These are phyloP conservation scores for Hassar affinis DNA, from an alignment of 2,113 vertebrate genomes.

Conservation along the genomic window DNA sequence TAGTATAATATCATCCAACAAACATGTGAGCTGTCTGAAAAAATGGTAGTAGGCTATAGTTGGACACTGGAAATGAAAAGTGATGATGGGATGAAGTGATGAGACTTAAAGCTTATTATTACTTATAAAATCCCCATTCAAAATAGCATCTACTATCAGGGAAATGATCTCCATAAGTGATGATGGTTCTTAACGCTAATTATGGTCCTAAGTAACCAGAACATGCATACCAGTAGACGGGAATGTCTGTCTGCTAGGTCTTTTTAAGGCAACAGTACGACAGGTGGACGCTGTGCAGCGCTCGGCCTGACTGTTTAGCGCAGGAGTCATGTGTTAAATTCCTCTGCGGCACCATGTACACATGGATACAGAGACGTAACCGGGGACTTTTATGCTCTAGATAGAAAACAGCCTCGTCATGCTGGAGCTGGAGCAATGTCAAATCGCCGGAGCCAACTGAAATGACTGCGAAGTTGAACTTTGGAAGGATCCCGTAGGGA, in stretches of 20 bases:
- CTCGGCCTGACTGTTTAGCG: background rate
- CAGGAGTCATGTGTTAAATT: background rate
- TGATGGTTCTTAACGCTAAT: background rate
- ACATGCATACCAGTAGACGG: background rate
- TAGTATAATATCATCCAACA: too few relatives aligned
- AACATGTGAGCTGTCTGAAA: background rate
- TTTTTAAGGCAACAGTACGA: background rate
- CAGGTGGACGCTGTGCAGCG: conserved; percentile 1
- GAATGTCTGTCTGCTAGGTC: background rate
- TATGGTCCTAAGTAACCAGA: background rate
- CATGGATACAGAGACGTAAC: conserved; percentile 2
- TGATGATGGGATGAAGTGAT: background rate
- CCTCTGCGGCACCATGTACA: background rate
- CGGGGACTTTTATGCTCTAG: background rate
- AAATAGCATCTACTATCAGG: background rate
- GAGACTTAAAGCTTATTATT: background rate
- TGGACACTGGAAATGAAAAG: background rate
- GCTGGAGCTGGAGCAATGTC: background rate
- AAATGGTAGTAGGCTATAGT: background rate
- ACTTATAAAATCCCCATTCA: background rate
- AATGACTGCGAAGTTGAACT: background rate
- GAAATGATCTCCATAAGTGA: background rate
- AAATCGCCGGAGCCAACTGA: background rate
- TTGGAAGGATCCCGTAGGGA: background rate
- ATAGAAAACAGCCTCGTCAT: background rate